Base-by-base conservation (phyloP, 2,797 vertebrate species). In the Echiichthys vipera region DNA sequence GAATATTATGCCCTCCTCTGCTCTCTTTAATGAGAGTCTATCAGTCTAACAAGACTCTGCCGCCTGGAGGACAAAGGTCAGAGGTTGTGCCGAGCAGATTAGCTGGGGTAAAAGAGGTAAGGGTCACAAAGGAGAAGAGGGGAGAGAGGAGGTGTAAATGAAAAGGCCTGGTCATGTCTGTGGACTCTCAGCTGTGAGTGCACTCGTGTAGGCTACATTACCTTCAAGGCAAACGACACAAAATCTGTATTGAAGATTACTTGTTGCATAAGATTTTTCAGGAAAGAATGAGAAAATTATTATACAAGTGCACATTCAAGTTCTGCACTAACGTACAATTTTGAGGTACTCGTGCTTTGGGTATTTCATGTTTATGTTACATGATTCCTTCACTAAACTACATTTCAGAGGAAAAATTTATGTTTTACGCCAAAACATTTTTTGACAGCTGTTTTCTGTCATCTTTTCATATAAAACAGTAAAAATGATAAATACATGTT, bases 41-140 rank as follows among this genome's bases (percentile, higher is more conserved):
- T 66, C 30, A 36, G 62, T 74, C 64, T 65, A 73, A 86, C 77
- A 68, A 45, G 71, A 45, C 76, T 20, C 56, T 49, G 61, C 74
- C 82, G 68, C 76, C 65, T 71, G 61, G 25, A 80, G 63, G 80
- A 36, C 65, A 74, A 43, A 79, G 80, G 90, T 88, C 64, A 62
- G 42, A 80, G 87, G 88, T 77, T 5, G 61, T 51, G 81, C 75
- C 20, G 27, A 76, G 80, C 71, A 78, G 74, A 87, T 85, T 86
- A 83, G 73, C 80, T 9, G 62, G 71, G 67, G 74, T 74, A 72
- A 74, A 71, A 58, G 67, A 43, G 34, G 14, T 24, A 54, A 68
- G 53, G 78, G 78, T 86, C 76, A 62, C 51, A 47, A 2, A 62
- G 37, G 53, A 54, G 57, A 55, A 64, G 15, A 45, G 34, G 63